Percentiles rank a stretch among this genome's conserved stretches.
Evolutionary conservation across 2,888 invertebrate species (phyloP).

Genomic region (Epinotia bilunana): DNA sequence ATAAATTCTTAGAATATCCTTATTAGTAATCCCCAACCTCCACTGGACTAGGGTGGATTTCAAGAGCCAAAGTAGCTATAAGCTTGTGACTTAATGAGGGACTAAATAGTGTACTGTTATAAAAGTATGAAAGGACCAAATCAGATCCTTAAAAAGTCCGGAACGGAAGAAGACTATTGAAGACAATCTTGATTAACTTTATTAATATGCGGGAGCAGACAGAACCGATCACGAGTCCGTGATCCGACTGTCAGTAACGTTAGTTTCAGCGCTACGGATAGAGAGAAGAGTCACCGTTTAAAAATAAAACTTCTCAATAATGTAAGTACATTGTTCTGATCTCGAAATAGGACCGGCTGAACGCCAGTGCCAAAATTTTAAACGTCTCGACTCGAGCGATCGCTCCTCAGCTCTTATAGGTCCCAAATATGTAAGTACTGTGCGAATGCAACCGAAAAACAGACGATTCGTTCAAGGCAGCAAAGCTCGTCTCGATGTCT

Average conservation of each 20-base stretch:
- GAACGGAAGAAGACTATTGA: conserved; percentile 26
- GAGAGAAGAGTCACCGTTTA: conserved; percentile 42
- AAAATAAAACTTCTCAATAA: conserved; percentile 41
- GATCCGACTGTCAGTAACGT: conserved; percentile 42
- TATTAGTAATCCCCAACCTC: neutral
- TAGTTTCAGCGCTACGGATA: conserved; percentile 37
- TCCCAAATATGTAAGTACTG: conserved; percentile 16
- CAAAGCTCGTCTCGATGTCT: conserved; percentile 23
- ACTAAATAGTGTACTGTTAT: conserved; percentile 2
- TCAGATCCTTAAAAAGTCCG: conserved; percentile 1
- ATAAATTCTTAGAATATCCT: neutral
- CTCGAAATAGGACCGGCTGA: conserved; percentile 38
- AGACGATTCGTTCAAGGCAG: conserved; percentile 4
- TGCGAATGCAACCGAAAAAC: conserved; percentile 13
- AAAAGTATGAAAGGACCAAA: conserved; percentile 2
- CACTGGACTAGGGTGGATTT: neutral
- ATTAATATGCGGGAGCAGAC: conserved; percentile 35
- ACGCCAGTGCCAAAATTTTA: conserved; percentile 42
- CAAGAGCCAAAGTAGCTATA: neutral
- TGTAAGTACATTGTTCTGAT: conserved; percentile 45
- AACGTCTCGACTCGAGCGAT: conserved; percentile 11
- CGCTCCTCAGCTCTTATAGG: conserved; percentile 16
- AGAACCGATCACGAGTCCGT: conserved; percentile 37
- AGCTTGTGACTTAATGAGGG: neutral
- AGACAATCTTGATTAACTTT: conserved; percentile 30